Evolutionary conservation across 1,140 invertebrate species (phyloP).

Genomic region (Heliconius hewitsoni): DNA sequence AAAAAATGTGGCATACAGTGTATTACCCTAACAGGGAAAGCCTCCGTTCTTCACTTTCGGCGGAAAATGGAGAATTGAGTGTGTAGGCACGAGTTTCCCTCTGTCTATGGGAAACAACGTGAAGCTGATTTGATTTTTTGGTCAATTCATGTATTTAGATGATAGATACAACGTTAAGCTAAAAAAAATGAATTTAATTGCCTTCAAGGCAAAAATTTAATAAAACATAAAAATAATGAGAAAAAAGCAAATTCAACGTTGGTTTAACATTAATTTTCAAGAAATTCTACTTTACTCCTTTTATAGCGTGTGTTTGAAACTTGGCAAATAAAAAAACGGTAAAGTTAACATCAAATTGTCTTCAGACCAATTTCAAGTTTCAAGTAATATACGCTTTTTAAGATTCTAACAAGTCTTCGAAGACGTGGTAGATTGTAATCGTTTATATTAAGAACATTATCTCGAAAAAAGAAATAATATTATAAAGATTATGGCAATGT

Average conservation of each 20-base stretch:
- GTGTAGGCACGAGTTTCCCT: too few relatives aligned
- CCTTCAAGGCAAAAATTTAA: background rate
- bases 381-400: constrained; percentile 3
- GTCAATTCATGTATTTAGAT: too few relatives aligned
- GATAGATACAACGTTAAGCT: too few relatives aligned
- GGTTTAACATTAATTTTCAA: constrained; percentile 3
- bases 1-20: too few relatives aligned
- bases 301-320: constrained; percentile 26
- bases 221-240: background rate
- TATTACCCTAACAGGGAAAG: too few relatives aligned
- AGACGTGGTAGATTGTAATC: background rate
- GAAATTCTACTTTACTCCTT: constrained; percentile 23
- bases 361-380: constrained; percentile 20
- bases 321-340: constrained; percentile 32
- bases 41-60: too few relatives aligned
- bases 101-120: too few relatives aligned
- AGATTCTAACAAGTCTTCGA: background rate
- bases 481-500: too few relatives aligned
- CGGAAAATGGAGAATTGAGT: too few relatives aligned
- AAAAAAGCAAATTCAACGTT: background rate
- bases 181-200: background rate
- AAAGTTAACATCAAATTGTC: constrained; percentile 29
- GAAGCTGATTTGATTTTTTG: too few relatives aligned
- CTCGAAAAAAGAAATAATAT: too few relatives aligned
- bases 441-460: background rate